Conservation (phyloP, 2,797 vertebrate genomes). For the Fistularia commersonii region DNA sequence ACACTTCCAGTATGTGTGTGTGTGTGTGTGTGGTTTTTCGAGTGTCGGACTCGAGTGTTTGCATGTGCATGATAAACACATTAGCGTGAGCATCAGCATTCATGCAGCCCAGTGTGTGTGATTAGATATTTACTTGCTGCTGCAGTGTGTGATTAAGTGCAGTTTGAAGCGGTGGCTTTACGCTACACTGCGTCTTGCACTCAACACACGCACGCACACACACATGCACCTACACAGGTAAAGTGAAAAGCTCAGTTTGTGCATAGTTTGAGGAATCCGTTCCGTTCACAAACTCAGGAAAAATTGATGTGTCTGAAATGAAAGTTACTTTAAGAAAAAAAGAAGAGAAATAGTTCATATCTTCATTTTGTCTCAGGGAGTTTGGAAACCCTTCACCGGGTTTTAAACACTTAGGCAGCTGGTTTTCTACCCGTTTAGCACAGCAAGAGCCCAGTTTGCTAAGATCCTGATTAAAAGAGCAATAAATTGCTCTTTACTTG, state of each 20-base stretch:
- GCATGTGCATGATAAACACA: slow-evolving; percentile 43
- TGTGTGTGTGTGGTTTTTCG: slow-evolving; percentile 7
- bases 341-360: too few relatives aligned
- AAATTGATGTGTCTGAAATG: too few relatives aligned
- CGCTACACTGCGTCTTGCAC: slow-evolving; percentile 47
- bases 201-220: slow-evolving; percentile 37
- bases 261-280: not conserved
- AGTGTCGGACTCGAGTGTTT: slow-evolving; percentile 7
- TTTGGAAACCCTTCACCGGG: too few relatives aligned
- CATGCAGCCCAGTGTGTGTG: slow-evolving; percentile 55
- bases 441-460: too few relatives aligned
- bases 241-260: slow-evolving; percentile 8
- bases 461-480: too few relatives aligned
- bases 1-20: slow-evolving; percentile 16
- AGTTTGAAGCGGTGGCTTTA: slow-evolving; percentile 57
- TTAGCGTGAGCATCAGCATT: slow-evolving; percentile 58
- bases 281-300: slow-evolving; percentile 6
- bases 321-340: not conserved
- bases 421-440: too few relatives aligned
- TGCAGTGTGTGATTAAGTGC: slow-evolving; percentile 70
- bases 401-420: too few relatives aligned
- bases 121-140: slow-evolving; percentile 65
- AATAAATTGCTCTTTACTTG: too few relatives aligned
- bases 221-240: slow-evolving; percentile 27
- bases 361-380: too few relatives aligned